Conservation (phyloP, 2,113 vertebrate species). For the Crotalus viridis region DNA sequence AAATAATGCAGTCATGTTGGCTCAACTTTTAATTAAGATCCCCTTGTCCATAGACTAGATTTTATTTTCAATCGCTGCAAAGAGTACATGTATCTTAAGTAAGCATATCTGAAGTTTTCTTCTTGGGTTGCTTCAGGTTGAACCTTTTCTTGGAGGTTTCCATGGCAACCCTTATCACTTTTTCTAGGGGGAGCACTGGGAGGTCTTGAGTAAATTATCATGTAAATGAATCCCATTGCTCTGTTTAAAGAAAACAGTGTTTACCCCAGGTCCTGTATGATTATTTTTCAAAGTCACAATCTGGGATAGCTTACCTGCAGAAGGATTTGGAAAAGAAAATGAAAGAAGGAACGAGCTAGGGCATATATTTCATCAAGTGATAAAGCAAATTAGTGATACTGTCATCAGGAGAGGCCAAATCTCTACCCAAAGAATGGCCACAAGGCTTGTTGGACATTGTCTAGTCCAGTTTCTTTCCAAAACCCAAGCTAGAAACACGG, state of each 20-base stretch:
- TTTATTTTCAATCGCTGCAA: conserved; percentile 43
- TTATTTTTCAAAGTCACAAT: conserved; percentile 12
- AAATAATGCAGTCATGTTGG: conserved; percentile 33
- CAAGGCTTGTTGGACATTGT: neutral
- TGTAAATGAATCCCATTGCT: conserved; percentile 3
- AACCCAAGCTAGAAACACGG: neutral
- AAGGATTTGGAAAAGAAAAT: neutral
- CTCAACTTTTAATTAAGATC: conserved; percentile 34
- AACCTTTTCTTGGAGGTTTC: conserved; percentile 50
- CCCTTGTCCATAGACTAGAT: neutral
- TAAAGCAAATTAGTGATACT: neutral
- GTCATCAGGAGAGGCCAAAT: neutral
- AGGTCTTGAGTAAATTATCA: neutral
- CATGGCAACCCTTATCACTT: conserved; percentile 49
- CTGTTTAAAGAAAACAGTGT: neutral
- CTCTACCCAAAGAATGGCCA: neutral
- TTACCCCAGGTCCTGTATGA: neutral
- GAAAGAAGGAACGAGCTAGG: neutral
- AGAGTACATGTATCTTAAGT: conserved; percentile 40
- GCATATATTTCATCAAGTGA: neutral
- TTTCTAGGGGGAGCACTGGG: neutral
- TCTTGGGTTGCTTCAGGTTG: conserved; percentile 47
- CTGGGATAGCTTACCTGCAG: neutral
- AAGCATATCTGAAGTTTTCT: conserved; percentile 33
- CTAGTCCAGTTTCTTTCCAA: neutral